Conservation (phyloP, 2,888 invertebrate species). For the Melipona beecheii region DNA sequence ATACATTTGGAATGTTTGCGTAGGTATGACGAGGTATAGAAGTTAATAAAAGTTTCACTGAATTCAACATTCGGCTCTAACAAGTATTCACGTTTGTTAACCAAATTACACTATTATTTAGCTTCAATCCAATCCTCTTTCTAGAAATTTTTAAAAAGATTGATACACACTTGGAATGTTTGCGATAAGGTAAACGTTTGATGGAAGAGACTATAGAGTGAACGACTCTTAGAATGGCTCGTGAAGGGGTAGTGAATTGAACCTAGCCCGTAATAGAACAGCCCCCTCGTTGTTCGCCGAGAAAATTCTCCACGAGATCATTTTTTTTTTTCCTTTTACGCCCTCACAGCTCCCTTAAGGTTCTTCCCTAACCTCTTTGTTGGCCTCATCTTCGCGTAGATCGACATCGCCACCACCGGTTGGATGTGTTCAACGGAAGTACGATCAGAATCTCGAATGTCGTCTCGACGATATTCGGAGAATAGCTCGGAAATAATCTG, state of each 20-base stretch:
- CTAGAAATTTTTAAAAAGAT: background rate
- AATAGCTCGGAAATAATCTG: background rate
- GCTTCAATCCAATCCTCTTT: background rate
- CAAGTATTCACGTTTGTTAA: too few species aligned
- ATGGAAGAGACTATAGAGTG: background rate
- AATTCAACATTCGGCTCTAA: too few species aligned
- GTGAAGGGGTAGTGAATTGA: slow-evolving; percentile 40
- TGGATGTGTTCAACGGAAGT: slow-evolving; percentile 32
- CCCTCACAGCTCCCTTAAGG: slow-evolving; percentile 15
- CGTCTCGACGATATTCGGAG: background rate
- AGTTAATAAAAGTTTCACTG: too few species aligned
- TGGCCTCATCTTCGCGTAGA: slow-evolving; percentile 2
- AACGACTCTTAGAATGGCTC: slow-evolving; percentile 37
- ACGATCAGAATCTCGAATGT: slow-evolving; percentile 18
- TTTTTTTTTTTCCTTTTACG: background rate
- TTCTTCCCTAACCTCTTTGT: background rate
- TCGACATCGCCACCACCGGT: background rate
- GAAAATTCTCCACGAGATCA: slow-evolving; percentile 33
- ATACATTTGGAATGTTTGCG: slow-evolving; percentile 1
- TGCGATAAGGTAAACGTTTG: slow-evolving; percentile 11
- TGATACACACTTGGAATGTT: background rate
- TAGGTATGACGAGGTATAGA: slow-evolving; percentile 4
- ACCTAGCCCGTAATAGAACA: slow-evolving; percentile 19
- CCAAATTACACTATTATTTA: too few species aligned
- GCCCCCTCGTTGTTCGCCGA: slow-evolving; percentile 13